These are phyloP conservation scores for Tadarida brasiliensis DNA, from an alignment of 2,797 vertebrate genomes.

Conservation along the genomic window DNA sequence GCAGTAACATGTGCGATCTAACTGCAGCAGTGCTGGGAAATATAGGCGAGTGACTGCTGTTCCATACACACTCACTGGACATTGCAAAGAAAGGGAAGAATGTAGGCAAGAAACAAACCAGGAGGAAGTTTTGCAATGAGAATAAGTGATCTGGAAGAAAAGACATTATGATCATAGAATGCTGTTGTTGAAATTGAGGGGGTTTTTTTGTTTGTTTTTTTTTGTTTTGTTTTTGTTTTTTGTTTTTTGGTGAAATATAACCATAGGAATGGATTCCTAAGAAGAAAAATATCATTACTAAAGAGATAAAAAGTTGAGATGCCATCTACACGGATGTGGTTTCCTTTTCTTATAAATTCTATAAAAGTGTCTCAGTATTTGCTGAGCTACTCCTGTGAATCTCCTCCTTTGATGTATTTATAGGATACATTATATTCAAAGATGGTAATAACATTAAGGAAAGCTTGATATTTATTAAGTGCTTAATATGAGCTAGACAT, in stretches of 20 bases:
- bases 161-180: neutral
- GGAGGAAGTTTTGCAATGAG: neutral
- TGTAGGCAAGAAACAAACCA: neutral
- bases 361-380: neutral
- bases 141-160: neutral
- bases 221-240: neutral
- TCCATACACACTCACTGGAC: neutral
- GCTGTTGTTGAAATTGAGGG: neutral
- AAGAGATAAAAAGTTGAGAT: neutral
- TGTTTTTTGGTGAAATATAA: neutral
- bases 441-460: neutral
- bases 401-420: neutral
- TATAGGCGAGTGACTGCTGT: neutral
- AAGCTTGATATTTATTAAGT: neutral
- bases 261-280: neutral
- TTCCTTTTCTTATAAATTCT: neutral
- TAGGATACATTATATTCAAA: neutral
- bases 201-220: neutral
- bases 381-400: neutral
- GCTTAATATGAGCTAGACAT: conserved; percentile 12
- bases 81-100: neutral
- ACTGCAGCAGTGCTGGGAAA: neutral
- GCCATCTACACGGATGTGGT: neutral
- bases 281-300: neutral
- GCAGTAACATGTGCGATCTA: neutral